Conservation (phyloP, 2,113 vertebrate species). For the Aphelocoma coerulescens region DNA sequence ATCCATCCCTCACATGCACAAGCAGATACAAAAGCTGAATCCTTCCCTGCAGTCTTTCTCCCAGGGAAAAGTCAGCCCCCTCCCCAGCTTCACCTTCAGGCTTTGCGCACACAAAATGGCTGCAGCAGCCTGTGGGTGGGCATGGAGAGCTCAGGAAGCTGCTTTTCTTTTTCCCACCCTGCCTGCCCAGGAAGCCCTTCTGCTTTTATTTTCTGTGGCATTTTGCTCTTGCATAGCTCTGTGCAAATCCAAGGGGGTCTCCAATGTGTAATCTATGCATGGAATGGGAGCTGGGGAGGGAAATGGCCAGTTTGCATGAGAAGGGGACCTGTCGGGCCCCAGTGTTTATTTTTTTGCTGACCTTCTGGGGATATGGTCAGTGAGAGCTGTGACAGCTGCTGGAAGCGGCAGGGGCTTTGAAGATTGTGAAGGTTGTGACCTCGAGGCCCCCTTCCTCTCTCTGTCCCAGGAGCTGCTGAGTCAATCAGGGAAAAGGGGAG, state of each 20-base stretch:
- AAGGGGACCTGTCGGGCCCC: conserved; percentile 57
- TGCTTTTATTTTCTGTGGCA: conserved; percentile 62
- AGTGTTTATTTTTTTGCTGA: conserved; percentile 73
- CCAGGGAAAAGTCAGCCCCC: conserved; percentile 8
- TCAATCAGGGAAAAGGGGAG: conserved; percentile 71
- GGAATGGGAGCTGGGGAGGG: conserved; percentile 57
- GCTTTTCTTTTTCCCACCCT: conserved; percentile 60
- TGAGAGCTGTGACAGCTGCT: conserved; percentile 74
- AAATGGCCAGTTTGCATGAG: conserved; percentile 58
- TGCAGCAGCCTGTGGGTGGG: conserved; percentile 68
- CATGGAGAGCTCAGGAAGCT: conserved; percentile 48
- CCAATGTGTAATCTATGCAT: conserved; percentile 58
- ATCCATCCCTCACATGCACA: background rate
- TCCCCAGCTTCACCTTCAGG: conserved; percentile 46
- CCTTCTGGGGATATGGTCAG: conserved; percentile 70
- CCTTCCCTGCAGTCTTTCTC: conserved; percentile 4
- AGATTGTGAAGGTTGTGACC: conserved; percentile 75
- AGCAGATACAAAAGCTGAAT: background rate
- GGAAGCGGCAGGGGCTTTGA: conserved; percentile 74
- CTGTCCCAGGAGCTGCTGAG: conserved; percentile 73
- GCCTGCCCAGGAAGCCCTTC: conserved; percentile 57
- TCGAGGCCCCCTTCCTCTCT: conserved; percentile 66
- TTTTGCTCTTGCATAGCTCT: conserved; percentile 62
- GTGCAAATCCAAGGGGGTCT: conserved; percentile 58
- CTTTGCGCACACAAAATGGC: conserved; percentile 66